Base-by-base conservation (phyloP, 2,888 invertebrate species). In the Cerceris ruficornis region DNA sequence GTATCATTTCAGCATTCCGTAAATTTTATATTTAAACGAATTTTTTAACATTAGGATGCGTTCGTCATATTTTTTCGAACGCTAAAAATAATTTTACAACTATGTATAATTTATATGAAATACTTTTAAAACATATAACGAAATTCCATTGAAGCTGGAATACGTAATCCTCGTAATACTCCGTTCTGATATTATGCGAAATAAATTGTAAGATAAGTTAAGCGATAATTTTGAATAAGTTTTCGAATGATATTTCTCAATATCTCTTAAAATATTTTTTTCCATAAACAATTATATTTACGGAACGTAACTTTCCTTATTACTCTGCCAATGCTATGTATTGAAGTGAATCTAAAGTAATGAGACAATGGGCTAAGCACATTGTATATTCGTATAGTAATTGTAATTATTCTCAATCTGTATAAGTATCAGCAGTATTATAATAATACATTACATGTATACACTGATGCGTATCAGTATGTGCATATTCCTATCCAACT, bases 361-460 rank as follows among this genome's bases (percentile, higher is more conserved):
- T 70, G 28, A 9, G 13, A 75, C 28, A 0, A 14, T 58, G 13
- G 41, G 28, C 13, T 46, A 66, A 49, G 55, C 52, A 7, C 11
- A 1, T 61, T 39, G 57, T 49, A 11, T 42, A 46, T 54, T 60
- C 41, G 41, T 72, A 64, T 74, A 70, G 55, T 60, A 68, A 68
- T 64, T 62, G 75, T 57, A 39, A 57, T 54, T 41, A 62, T 54
- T 67, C 64, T 65, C 58, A 68, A 81, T 66, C 66, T 80, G 71
- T 74, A 64, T 61, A 67, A 75, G 69, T 73, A 62, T 43, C 52
- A 66, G 72, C 68, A 80, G 71, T 75, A 80, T 77, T 80, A 70
- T 69, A 64, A 81, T 70, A 81, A 67, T 60, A 52, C 52, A 70
- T 4, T 39, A 39, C 4, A 57, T 59, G 60, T 46, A 54, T 43